Conservation (phyloP, 1,140 invertebrate genomes). For the Acyrthosiphon pisum region DNA sequence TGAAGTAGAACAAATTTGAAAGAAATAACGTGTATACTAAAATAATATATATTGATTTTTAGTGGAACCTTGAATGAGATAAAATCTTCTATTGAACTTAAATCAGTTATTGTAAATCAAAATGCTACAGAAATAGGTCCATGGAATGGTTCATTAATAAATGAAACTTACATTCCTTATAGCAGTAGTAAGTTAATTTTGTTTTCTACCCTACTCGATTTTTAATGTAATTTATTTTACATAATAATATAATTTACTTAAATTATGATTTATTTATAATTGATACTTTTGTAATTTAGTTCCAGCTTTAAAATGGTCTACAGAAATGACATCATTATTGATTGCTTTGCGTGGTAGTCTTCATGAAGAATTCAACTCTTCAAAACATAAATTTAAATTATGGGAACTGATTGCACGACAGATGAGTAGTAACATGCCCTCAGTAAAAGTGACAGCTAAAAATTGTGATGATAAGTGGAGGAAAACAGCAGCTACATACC, state of each 20-base stretch:
- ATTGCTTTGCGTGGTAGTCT: constrained; percentile 56
- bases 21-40: neutral
- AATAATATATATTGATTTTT: neutral
- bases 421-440: constrained; percentile 35
- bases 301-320: constrained; percentile 56
- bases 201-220: neutral
- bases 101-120: constrained; percentile 44
- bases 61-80: constrained; percentile 19
- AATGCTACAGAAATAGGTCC: constrained; percentile 7
- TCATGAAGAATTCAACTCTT: constrained; percentile 49
- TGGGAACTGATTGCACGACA: constrained; percentile 57
- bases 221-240: neutral
- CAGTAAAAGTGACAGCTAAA: constrained; percentile 56
- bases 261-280: neutral
- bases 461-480: constrained; percentile 59
- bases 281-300: constrained; percentile 13
- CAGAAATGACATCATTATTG: constrained; percentile 57
- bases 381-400: constrained; percentile 58
- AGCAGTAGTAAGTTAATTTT: constrained; percentile 25
- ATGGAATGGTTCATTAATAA: constrained; percentile 30
- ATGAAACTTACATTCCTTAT: constrained; percentile 22
- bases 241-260: neutral
- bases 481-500: constrained; percentile 58
- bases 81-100: constrained; percentile 20
- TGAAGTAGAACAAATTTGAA: neutral